phyloP scores from a whole-genome alignment of 2,888 invertebrate genomes.

The Leucoptera coffeella region DNA sequence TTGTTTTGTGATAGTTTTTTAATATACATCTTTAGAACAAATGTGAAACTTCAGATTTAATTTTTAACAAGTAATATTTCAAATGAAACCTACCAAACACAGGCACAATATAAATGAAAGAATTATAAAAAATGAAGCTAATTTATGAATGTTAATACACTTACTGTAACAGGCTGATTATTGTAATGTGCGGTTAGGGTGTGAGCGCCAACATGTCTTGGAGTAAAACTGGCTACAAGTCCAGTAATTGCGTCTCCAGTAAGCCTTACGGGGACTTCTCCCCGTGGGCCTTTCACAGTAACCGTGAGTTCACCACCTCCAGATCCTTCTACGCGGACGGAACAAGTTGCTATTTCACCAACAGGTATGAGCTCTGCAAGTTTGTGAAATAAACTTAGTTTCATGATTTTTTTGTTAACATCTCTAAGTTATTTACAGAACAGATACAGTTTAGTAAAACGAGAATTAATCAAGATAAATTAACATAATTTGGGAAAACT shows the following conservation, averaged over 20 bases:
- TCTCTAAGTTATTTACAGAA: no score
- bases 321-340: conserved; percentile 46
- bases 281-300: conserved; percentile 80
- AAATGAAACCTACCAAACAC: no score
- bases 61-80: no score
- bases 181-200: conserved; percentile 88
- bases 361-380: conserved; percentile 83
- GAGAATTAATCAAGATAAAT: no score
- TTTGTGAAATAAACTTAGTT: no score
- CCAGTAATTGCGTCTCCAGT: conserved; percentile 84
- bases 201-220: conserved; percentile 88
- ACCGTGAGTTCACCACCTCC: conserved; percentile 79
- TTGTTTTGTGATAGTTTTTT: not conserved
- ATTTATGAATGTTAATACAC: no score
- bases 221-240: conserved; percentile 87
- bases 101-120: no score
- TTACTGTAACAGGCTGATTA: conserved; percentile 70
- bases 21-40: not conserved
- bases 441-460: no score
- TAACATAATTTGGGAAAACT: no score
- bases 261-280: conserved; percentile 82
- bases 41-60: not conserved
- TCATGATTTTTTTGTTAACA: no score
- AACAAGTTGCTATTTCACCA: conserved; percentile 53
- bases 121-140: no score